Evolutionary conservation across 2,888 invertebrate species (phyloP), one percentile per base, ranked within the genome.

Genomic region (Sphaerophoria taeniata): DNA sequence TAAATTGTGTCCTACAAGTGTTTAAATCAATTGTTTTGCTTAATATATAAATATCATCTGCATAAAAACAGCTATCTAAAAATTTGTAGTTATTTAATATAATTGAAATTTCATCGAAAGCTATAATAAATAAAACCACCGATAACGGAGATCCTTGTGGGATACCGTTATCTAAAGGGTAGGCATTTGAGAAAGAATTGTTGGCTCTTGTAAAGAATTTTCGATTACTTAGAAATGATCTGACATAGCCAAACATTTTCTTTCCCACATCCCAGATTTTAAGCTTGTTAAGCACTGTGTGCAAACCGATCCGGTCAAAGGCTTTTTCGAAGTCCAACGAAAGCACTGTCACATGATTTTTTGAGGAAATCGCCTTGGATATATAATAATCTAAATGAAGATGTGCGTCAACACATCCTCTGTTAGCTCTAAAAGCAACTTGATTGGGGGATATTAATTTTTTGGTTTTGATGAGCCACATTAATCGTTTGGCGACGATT

Each of bases 11-110:
- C 14, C 14, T 49, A 49, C 49, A 49, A n/a, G 6, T 14, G 6
- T 49, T 49, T 49, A 49, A 49, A 4, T 14, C n/a, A n/a, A 2
- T 49, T 14, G 16, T 49, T 14, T 49, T 49, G 49, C 49, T 49
- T 49, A 49, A 49, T 49, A 49, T 49, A 14, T 6, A 49, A 4
- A 49, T 49, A 6, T 49, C 49, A 5, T 49, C n/a, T 49, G 49
- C 49, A 49, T 49, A 49, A n/a, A 49, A 49, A 49, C 49, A 49
- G n/a, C 49, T 49, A 6, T 49, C 49, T 49, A 49, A 49, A 14
- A 49, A 24, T 24, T 24, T 24, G 24, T 24, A 24, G 24, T 24
- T 24, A 24, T 24, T 24, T 2, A 24, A 24, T 24, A 24, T 24
- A 24, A 24, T 24, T 24, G 24, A 24, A 24, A 24, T 24, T 24